Evolutionary conservation across 2,113 vertebrate genomes (phyloP).

Genomic region (Gopherus evgoodei): DNA sequence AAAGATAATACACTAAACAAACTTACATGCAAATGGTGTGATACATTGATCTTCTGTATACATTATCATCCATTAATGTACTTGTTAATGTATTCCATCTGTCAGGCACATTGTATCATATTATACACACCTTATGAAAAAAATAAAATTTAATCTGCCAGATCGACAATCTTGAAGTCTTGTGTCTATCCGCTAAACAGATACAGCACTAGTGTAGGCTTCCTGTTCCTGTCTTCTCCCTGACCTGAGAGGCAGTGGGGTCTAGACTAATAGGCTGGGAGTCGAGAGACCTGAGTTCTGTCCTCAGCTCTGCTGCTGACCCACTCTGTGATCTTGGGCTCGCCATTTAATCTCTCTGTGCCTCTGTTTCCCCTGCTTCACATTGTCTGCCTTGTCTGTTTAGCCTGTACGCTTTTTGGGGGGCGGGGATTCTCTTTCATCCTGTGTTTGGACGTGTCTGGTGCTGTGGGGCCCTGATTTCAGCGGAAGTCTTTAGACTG

Average conservation of each 20-base stretch:
- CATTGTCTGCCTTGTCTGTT: neutral
- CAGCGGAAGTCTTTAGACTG: constrained; percentile 33
- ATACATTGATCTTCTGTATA: constrained; percentile 75
- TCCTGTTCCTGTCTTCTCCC: neutral
- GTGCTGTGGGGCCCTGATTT: neutral
- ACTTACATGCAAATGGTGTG: constrained; percentile 76
- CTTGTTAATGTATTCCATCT: constrained; percentile 72
- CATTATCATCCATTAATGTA: constrained; percentile 78
- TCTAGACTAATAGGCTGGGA: neutral
- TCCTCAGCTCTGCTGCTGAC: neutral
- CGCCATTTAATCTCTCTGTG: neutral
- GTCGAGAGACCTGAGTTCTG: neutral
- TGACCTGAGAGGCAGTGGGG: neutral
- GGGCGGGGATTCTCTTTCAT: neutral
- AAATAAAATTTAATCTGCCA: constrained; percentile 34
- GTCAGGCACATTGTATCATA: constrained; percentile 57
- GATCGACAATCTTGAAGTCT: neutral
- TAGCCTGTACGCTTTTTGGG: constrained; percentile 12
- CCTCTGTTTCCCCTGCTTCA: neutral
- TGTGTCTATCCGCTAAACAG: constrained; percentile 29
- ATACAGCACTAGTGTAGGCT: constrained; percentile 1
- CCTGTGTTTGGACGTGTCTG: neutral
- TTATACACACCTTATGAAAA: constrained; percentile 60
- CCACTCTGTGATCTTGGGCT: neutral
- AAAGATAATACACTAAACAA: constrained; percentile 75